Evolutionary conservation across 1,140 invertebrate species (phyloP), one percentile per base, ranked within the genome.

Genomic region (Lepeophtheirus salmonis): DNA sequence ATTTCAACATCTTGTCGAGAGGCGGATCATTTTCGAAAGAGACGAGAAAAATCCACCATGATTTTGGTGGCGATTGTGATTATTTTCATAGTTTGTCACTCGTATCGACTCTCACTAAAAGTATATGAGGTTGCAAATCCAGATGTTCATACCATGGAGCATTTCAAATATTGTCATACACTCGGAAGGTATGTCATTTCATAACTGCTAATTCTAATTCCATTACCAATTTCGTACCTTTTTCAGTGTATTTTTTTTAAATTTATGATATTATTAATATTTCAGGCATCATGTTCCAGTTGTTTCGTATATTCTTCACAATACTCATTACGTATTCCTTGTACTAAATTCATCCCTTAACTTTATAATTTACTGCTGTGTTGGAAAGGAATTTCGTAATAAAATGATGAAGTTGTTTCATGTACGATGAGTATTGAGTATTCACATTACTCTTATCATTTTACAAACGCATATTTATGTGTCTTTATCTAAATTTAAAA

Each of bases 311-410:
- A 25, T 57, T 20, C 26, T 57, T 20, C 23, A 26, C 23, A 57
- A 57, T 23, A 24, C 26, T 17, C 55, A 57, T n/a, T 25, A 57
- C 25, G 16, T 57, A 13, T 57, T 57, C n/a, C 16, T 57, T 14
- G 55, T 57, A 16, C 17, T 57, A 1, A 57, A 57, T n/a, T 57
- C 55, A 30, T 26, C 23, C 16, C n/a, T 57, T 2, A 57, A 57
- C 26, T 57, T 57, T 21, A 57, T 57, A 3, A 57, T 57, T 3
- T 57, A 57, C 25, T 57, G 55, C 26, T 57, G 22, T 41, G 55
- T 57, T 3, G 55, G 22, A 3, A 24, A 30, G 16, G 55, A 57
- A 25, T 57, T 57, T 48, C 55, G 55, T 1, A 26, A 17, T 16
- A 13, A 57, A n/a, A 26, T 57, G 55, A 41, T n/a, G n/a, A n/a